Evolutionary conservation across 2,113 vertebrate genomes (phyloP), one percentile per base, ranked within the genome.

Genomic region (Cathartes aura): DNA sequence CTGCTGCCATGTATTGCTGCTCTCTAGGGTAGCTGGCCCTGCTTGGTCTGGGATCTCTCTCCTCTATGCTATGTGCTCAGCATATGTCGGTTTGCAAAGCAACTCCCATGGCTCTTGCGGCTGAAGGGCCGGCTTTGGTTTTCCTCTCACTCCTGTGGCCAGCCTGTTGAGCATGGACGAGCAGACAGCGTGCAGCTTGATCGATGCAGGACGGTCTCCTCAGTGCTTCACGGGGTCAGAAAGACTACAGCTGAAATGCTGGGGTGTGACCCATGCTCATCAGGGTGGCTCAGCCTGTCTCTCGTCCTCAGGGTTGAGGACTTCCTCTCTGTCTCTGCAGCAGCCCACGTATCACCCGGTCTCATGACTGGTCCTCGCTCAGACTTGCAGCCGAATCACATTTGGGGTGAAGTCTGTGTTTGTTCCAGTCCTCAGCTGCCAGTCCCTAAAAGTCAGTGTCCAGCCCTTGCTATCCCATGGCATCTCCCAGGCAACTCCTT

Each of bases 341-440:
- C 52, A 48, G 42, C 47, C 11, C 48, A 1, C 0, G 7, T 6
- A 2, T 24, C 0, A 0, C 32, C 30, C 2, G 0, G 7, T 5
- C 16, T 18, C 63, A 0, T 0, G 0, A 0, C 47, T 0, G 2
- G 0, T 27, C 32, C 60, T 53, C 0, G 9, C 71, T 34, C 24
- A 13, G 38, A 9, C 42, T 55, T n/a, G 67, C 60, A 24, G 48
- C 70, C 2, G 4, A 47, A 11, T 34, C 34, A 1, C 24, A 1
- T n/a, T 45, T 47, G 42, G 79, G 70, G 11, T 59, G 52, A 74
- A 45, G 16, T 16, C 56, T 24, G 45, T 2, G 0, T 58, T 63
- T 52, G 64, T 40, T 66, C 52, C n/a, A 15, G 27, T 17, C 72
- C 48, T 48, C 56, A 59, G 36, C 43, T 47, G 55, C 55, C 17